Conservation (phyloP, 2,113 vertebrate genomes). For the Chionomys nivalis region DNA sequence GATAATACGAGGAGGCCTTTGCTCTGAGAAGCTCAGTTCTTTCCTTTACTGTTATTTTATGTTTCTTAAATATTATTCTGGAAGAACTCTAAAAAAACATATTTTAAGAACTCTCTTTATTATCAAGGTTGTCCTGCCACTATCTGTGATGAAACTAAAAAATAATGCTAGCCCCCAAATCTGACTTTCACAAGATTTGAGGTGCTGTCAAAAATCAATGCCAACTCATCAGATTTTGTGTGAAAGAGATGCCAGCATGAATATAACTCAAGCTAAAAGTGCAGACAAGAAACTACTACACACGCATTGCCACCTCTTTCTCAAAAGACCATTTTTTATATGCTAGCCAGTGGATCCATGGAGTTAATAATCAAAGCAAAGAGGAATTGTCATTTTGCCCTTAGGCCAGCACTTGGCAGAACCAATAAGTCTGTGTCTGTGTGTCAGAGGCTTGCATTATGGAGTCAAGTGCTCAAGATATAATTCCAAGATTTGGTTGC, state of each 20-base stretch:
- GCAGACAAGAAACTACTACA: conserved; percentile 71
- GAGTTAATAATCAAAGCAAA: conserved; percentile 58
- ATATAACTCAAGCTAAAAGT: conserved; percentile 72
- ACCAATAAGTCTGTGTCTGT: background rate
- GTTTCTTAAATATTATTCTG: background rate
- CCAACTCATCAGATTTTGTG: conserved; percentile 74
- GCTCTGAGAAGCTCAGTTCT: conserved; percentile 74
- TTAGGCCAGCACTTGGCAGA: conserved; percentile 36
- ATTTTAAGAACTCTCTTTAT: conserved; percentile 75
- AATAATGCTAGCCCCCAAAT: conserved; percentile 53
- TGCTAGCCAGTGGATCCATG: background rate
- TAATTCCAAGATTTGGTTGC: conserved; percentile 30
- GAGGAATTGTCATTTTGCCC: conserved; percentile 52
- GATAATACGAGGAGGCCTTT: conserved; percentile 65
- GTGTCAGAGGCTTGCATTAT: background rate
- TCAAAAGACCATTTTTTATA: conserved; percentile 59
- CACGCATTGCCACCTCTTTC: conserved; percentile 13
- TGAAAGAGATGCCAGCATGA: conserved; percentile 76
- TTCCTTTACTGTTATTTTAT: conserved; percentile 54
- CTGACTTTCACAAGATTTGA: conserved; percentile 75
- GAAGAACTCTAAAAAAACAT: conserved; percentile 63
- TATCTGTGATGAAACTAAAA: conserved; percentile 66
- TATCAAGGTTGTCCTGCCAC: conserved; percentile 69
- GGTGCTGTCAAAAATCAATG: conserved; percentile 78
- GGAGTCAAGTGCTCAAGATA: conserved; percentile 32